Conservation (phyloP, 2,888 invertebrate species). For the Rhynchonema sp. region DNA sequence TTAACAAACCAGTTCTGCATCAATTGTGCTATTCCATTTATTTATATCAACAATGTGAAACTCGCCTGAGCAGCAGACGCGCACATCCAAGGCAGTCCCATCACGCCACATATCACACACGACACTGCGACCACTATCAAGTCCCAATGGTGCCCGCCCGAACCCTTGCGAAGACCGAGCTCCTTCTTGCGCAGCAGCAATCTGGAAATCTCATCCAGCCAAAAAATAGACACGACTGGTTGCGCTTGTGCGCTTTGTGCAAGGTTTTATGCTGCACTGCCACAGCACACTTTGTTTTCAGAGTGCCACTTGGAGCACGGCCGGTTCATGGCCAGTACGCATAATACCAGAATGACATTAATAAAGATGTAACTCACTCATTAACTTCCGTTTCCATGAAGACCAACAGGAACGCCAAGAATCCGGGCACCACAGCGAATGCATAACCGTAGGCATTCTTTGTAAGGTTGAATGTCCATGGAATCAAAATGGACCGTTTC, state of each 20-base stretch:
- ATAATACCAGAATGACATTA: too few relatives aligned
- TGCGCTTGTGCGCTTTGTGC: too few relatives aligned
- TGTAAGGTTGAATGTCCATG: background rate
- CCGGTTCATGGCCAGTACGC: too few relatives aligned
- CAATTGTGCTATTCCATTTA: too few relatives aligned
- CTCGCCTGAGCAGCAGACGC: constrained; percentile 76
- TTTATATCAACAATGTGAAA: too few relatives aligned
- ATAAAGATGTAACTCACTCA: constrained; percentile 51
- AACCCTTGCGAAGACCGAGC: constrained; percentile 63
- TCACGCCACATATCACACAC: constrained; percentile 54
- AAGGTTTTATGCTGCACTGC: too few relatives aligned
- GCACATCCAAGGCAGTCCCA: constrained; percentile 86
- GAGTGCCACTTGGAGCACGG: too few relatives aligned
- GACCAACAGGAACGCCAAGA: constrained; percentile 74
- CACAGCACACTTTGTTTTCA: too few relatives aligned
- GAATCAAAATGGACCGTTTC: background rate
- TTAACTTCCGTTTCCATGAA: constrained; percentile 93
- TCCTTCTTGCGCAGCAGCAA: constrained; percentile 81
- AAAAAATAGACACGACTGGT: too few relatives aligned
- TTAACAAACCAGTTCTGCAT: too few relatives aligned
- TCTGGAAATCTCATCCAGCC: too few relatives aligned
- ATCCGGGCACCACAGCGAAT: constrained; percentile 60
- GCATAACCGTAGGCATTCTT: constrained; percentile 47
- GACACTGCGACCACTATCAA: constrained; percentile 64
- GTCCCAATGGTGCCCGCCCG: constrained; percentile 74